Percentiles rank a stretch among this genome's conserved stretches.
Conservation (phyloP, 53 echinoderm and acorn worm genomes). For the Patiria pectinifera region DNA sequence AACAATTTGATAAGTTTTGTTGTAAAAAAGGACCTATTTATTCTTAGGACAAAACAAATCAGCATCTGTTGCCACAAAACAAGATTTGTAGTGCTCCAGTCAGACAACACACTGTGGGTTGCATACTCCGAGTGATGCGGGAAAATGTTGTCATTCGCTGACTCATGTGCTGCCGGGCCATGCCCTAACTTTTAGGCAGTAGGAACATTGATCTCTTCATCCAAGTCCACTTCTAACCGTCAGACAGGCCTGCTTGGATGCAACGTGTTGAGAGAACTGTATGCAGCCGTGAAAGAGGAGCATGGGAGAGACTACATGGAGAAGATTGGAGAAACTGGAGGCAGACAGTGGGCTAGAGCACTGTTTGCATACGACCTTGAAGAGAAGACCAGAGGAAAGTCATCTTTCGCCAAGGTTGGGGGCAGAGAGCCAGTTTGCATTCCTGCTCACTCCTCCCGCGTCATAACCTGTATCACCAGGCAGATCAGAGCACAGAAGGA, state of each 20-base stretch:
- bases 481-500: neutral
- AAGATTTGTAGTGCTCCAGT: too few species aligned
- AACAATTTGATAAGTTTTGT: too few species aligned
- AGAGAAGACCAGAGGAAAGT: neutral
- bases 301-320: neutral
- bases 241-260: constrained; percentile 49
- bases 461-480: constrained; percentile 45
- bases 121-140: too few species aligned
- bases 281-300: constrained; percentile 21
- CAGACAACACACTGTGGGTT: too few species aligned
- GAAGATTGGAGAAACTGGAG: neutral
- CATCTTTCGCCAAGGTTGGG: constrained; percentile 7
- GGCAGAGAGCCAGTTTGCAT: constrained; percentile 42
- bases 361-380: constrained; percentile 46
- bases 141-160: too few species aligned
- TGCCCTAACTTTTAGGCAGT: neutral
- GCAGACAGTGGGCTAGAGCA: constrained; percentile 21
- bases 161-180: too few species aligned
- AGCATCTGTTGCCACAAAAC: too few species aligned
- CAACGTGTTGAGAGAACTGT: constrained; percentile 46
- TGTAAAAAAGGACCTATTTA: too few species aligned
- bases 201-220: constrained; percentile 6
- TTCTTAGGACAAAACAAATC: too few species aligned
- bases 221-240: neutral
- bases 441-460: constrained; percentile 37